A percentile compares a stretch with the other conserved stretches of the same genome.
Evolutionary conservation across 2,797 vertebrate genomes (phyloP).

Genomic region (Enteromius paludinosus): DNA sequence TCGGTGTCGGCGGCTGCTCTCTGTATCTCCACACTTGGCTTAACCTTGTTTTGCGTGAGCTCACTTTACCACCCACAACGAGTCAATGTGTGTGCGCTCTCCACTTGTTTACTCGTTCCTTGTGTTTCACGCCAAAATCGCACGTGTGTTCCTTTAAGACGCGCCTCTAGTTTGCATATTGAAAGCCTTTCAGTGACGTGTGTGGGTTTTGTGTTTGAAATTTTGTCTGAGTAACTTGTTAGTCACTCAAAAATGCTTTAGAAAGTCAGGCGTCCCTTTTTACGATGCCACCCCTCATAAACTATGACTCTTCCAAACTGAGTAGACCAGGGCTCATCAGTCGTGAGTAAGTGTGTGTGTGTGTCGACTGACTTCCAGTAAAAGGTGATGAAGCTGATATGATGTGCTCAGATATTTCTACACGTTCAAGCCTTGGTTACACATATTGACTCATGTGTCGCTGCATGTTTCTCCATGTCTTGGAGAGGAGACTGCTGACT

Average conservation of each 20-base stretch:
- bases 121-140: slow-evolving; percentile 6
- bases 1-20: slow-evolving; percentile 23
- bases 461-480: slow-evolving; percentile 18
- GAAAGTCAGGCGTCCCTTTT: not conserved
- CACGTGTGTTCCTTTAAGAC: not conserved
- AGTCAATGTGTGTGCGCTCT: slow-evolving; percentile 27
- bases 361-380: slow-evolving; percentile 49
- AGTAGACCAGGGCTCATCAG: not conserved
- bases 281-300: not conserved
- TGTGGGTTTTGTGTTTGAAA: slow-evolving; percentile 28
- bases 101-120: slow-evolving; percentile 15
- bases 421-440: not conserved
- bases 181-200: not conserved
- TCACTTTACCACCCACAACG: slow-evolving; percentile 54
- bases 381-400: slow-evolving; percentile 29
- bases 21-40: slow-evolving; percentile 45
- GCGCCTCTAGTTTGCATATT: slow-evolving; percentile 11
- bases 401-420: slow-evolving; percentile 11
- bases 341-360: slow-evolving; percentile 23
- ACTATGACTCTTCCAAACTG: not conserved
- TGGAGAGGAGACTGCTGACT: not conserved
- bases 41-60: slow-evolving; percentile 47
- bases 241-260: slow-evolving; percentile 20
- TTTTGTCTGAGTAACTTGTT: slow-evolving; percentile 35
- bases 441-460: slow-evolving; percentile 6